A percentile compares a stretch with the other conserved stretches of the same genome.
These are phyloP conservation scores for Nephila pilipes DNA, from an alignment of 1,140 invertebrate genomes.

Conservation along the genomic window DNA sequence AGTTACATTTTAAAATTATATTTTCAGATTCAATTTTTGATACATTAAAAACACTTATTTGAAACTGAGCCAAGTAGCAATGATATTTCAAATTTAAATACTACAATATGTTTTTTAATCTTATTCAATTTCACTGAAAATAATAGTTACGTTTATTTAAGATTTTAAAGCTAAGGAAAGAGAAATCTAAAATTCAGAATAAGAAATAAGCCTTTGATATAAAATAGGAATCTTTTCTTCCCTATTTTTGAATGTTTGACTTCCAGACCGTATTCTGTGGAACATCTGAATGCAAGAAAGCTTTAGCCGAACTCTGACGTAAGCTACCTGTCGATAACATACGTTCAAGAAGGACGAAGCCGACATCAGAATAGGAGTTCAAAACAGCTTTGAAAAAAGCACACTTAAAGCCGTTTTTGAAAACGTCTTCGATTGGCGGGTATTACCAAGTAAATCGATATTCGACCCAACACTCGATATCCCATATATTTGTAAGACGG, in stretches of 20 bases:
- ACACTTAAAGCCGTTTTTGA: slow-evolving; percentile 15
- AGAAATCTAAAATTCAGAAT: no score
- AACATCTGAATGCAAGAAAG: neutral
- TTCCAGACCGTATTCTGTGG: neutral
- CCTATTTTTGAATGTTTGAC: neutral
- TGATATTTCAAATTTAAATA: no score
- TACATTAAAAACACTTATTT: no score
- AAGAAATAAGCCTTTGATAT: no score
- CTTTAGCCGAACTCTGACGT: slow-evolving; percentile 2
- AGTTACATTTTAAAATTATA: no score
- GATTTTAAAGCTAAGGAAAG: no score
- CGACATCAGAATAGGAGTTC: slow-evolving; percentile 20
- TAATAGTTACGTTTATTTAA: no score
- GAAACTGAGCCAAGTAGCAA: no score
- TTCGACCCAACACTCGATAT: slow-evolving; percentile 26
- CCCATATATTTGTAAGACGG: slow-evolving; percentile 37
- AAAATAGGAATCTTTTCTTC: no score
- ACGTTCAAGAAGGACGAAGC: neutral
- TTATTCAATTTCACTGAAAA: no score
- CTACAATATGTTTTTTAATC: no score
- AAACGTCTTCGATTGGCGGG: slow-evolving; percentile 24
- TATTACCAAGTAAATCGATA: slow-evolving; percentile 17
- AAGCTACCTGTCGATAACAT: slow-evolving; percentile 41
- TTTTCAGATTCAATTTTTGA: no score
- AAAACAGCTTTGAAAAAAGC: neutral